Evolutionary conservation across 2,888 invertebrate genomes (phyloP), one percentile per base, ranked within the genome.

Genomic region (Lasioglossum morio): DNA sequence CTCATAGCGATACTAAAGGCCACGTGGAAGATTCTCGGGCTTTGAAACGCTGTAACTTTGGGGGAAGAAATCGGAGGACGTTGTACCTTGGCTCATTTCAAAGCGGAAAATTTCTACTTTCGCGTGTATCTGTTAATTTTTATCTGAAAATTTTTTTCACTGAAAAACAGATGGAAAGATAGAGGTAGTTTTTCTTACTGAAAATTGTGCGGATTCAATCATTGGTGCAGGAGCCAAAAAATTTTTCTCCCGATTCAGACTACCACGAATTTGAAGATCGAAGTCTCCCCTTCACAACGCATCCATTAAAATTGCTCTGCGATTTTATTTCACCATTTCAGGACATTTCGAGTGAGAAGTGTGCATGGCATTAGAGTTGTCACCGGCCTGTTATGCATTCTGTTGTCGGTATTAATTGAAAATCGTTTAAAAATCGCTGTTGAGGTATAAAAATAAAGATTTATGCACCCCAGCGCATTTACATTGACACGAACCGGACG

Each of bases 61-160:
- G 2, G 53, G 1, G 3, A 3, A 53, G 3, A 23, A 10, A 53
- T 53, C 23, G 3, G 23, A 10, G 53, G 2, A 8, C 53, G 1
- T 2, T 53, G 53, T 23, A 3, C 53, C 3, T 53, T 10, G 23
- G n/a, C n/a, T 53, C 53, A 10, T 53, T 53, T 53, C 3, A n/a
- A 53, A 53, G 10, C 3, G n/a, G 10, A n/a, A 53, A n/a, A 3
- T n/a, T 10, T 53, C 53, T n/a, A n/a, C 53, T n/a, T 53, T 53
- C 23, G 1, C 3, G 3, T 0, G 2, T 10, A 4, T 10, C 0
- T 0, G 10, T n/a, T 53, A 1, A n/a, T n/a, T 10, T 53, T 10
- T 23, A 10, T 4, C 53, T 1, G 3, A 53, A 53, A 23, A 10
- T 10, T n/a, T 1, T n/a, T 1, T n/a, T 10, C 10, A 53, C 3